Percentiles rank a stretch among this genome's conserved stretches.
These are phyloP conservation scores for Ditylenchus weischeri DNA, from an alignment of 2,888 invertebrate genomes.

Conservation along the genomic window DNA sequence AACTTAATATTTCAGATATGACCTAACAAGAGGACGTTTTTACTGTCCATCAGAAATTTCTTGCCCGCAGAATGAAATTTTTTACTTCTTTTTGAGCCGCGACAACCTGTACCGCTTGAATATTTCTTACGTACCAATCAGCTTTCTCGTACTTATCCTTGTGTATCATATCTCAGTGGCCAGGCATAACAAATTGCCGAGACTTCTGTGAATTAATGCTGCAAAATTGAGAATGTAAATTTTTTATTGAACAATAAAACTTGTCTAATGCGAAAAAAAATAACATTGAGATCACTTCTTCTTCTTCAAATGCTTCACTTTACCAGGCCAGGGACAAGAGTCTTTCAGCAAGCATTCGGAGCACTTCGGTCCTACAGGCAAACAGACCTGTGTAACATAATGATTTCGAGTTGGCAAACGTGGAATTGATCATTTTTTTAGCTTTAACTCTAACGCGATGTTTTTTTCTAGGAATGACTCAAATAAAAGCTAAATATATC, in stretches of 20 bases:
- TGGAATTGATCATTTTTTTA: too few relatives aligned
- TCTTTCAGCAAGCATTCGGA: conserved; percentile 66
- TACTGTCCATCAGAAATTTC: conserved; percentile 8
- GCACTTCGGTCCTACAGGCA: conserved; percentile 79
- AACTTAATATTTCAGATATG: neutral
- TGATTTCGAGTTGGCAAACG: too few relatives aligned
- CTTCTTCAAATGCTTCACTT: too few relatives aligned
- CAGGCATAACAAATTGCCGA: too few relatives aligned
- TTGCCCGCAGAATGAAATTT: neutral
- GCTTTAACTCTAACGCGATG: too few relatives aligned
- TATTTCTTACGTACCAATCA: neutral
- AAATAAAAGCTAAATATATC: too few relatives aligned
- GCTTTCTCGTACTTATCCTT: neutral
- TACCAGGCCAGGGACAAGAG: conserved; percentile 17
- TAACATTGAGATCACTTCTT: too few relatives aligned
- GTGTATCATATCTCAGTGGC: neutral
- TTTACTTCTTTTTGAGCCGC: neutral
- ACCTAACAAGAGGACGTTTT: conserved; percentile 2
- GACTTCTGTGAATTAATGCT: too few relatives aligned
- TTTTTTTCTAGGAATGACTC: too few relatives aligned
- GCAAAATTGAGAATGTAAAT: too few relatives aligned
- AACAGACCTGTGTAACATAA: conserved; percentile 64
- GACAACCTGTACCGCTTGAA: neutral
- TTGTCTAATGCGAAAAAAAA: too few relatives aligned
- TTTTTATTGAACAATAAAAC: too few relatives aligned